Percentiles rank a stretch among this genome's conserved stretches.
phyloP scores from a whole-genome alignment of 1,140 invertebrate genomes.

The Vanessa atalanta region DNA sequence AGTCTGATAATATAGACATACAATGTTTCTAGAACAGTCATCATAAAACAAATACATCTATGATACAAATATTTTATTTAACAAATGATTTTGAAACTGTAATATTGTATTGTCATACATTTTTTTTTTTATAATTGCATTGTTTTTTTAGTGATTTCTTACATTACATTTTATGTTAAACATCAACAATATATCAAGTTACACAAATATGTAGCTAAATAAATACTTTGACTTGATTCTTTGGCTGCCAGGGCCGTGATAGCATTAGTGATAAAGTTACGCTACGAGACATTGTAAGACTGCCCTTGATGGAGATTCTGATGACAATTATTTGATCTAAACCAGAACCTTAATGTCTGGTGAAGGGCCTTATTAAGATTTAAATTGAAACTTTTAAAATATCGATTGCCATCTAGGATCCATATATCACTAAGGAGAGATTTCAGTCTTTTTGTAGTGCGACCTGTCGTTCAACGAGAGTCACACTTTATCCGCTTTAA shows the following conservation, averaged over 20 bases:
- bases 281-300: constrained; percentile 22
- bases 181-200: background rate
- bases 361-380: background rate
- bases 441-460: constrained; percentile 17
- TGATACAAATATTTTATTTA: constrained; percentile 3
- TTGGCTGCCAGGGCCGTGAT: constrained; percentile 28
- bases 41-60: constrained; percentile 17
- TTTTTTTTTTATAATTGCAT: constrained; percentile 18
- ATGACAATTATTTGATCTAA: background rate
- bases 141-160: constrained; percentile 13
- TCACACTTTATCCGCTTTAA: background rate
- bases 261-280: constrained; percentile 13
- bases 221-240: constrained; percentile 28
- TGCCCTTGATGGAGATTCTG: constrained; percentile 17
- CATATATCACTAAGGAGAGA: constrained; percentile 14
- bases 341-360: background rate
- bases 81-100: constrained; percentile 1
- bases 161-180: constrained; percentile 18
- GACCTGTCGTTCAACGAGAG: background rate
- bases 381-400: background rate
- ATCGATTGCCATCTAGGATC: constrained; percentile 22
- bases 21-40: constrained; percentile 19
- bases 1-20: constrained; percentile 28
- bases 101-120: constrained; percentile 14
- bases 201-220: constrained; percentile 1